Evolutionary conservation across 2,113 vertebrate genomes (phyloP), one percentile per base, ranked within the genome.

Genomic region (Hylia prasina): DNA sequence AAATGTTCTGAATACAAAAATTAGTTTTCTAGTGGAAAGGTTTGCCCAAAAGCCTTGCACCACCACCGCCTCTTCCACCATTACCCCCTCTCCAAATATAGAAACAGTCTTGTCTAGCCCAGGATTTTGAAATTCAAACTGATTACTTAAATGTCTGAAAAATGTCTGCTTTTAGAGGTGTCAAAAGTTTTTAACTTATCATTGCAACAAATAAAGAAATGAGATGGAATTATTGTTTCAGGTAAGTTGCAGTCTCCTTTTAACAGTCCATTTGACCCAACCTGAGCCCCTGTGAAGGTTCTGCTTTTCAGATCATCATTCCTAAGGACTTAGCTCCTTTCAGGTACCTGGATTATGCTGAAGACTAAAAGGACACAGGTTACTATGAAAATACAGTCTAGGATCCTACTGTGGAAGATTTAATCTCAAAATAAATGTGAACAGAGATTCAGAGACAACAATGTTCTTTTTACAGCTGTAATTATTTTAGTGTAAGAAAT

Each of bases 61-160:
- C 33, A 22, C 9, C 18, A 39, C 15, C 15, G 10, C 23, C 10
- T 18, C 10, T 12, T 16, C 14, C 11, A 24, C 8, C 4, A 22
- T 23, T 13, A 21, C 3, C 3, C 24, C 6, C 15, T 21, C 7
- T 9, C 2, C 13, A 19, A 37, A n/a, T 21, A 45, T 0, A 80
- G 37, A 66, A 76, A 33, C 0, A 0, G n/a, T 13, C 33, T 85
- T 45, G 21, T 45, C 33, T 78, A 54, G 23, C 5, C 50, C 16
- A 54, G 13, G 7, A 70, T 79, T 88, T 88, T 90, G 33, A 58
- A 66, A 27, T 53, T 66, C 50, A 50, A 87, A 50, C 5, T 23
- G 11, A 28, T 45, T 63, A 8, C 10, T 42, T 54, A 12, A 1
- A 21, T 15, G 10, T 19, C 40, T 37, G 4, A 39, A 61, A 77